Conservation (phyloP, 2,888 invertebrate species). For the Drosophila cognata region DNA sequence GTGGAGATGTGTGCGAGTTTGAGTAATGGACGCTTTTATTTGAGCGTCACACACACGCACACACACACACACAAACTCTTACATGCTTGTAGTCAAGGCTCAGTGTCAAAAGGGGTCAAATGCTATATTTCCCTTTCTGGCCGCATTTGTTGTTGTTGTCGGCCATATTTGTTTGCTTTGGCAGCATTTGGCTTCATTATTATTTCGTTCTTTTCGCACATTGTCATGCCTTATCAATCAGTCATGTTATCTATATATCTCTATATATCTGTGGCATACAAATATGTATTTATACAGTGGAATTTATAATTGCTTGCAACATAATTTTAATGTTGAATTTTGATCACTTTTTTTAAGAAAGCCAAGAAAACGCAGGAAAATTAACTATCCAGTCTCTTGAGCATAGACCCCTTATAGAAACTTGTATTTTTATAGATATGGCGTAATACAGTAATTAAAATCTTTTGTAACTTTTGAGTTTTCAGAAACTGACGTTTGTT, state of each 20-base stretch:
- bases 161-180: conserved; percentile 71
- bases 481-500: neutral
- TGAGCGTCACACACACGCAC: conserved; percentile 56
- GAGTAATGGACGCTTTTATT: conserved; percentile 82
- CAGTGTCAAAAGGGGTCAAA: conserved; percentile 82
- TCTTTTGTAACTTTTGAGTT: neutral
- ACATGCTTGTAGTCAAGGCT: conserved; percentile 32
- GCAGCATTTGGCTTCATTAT: conserved; percentile 60
- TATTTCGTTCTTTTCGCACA: conserved; percentile 51
- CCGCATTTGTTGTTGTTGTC: conserved; percentile 24
- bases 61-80: conserved; percentile 1
- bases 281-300: conserved; percentile 3
- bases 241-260: conserved; percentile 53
- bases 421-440: neutral
- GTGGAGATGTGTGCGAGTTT: conserved; percentile 54
- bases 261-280: conserved; percentile 3
- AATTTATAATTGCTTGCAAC: neutral
- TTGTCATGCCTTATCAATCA: conserved; percentile 76
- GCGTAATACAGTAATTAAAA: neutral
- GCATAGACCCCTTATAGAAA: neutral
- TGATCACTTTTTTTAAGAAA: neutral
- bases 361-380: neutral
- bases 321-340: neutral
- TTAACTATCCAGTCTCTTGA: neutral
- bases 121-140: conserved; percentile 49